These are phyloP conservation scores for Chitala chitala DNA, from an alignment of 2,113 vertebrate genomes.

Conservation along the genomic window DNA sequence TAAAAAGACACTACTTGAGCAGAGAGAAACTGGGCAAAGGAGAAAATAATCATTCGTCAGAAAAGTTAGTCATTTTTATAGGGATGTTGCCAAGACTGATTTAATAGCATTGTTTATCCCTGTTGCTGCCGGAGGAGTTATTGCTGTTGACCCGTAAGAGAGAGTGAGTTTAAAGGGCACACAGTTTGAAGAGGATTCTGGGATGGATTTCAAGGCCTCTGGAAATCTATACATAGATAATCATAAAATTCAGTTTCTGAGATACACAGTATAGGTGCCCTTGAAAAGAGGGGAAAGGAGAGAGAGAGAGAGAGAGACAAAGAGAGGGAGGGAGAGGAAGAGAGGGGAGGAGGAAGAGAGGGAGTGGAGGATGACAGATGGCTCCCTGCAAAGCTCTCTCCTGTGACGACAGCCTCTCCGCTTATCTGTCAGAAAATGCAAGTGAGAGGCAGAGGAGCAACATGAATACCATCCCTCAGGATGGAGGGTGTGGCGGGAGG, in stretches of 20 bases:
- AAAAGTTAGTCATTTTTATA: not conserved
- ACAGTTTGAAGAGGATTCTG: constrained; percentile 3
- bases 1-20: not conserved
- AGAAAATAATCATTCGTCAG: not conserved
- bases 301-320: not conserved
- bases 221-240: not conserved
- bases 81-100: not conserved
- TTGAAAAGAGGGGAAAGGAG: too few species aligned
- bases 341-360: not conserved
- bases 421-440: not conserved
- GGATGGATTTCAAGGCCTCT: constrained; percentile 3
- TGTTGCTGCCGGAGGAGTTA: not conserved
- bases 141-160: constrained; percentile 4
- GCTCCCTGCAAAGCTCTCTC: not conserved
- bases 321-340: not conserved
- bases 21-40: not conserved
- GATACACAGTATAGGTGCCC: not conserved
- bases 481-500: too few species aligned
- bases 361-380: not conserved
- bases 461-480: too few species aligned
- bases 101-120: constrained; percentile 1
- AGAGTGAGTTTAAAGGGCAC: not conserved
- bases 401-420: not conserved
- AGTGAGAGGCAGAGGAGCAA: not conserved
- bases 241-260: constrained; percentile 7